These are phyloP conservation scores for Scaptomyza reducta DNA, from an alignment of 2,888 invertebrate species.

Conservation along the genomic window DNA sequence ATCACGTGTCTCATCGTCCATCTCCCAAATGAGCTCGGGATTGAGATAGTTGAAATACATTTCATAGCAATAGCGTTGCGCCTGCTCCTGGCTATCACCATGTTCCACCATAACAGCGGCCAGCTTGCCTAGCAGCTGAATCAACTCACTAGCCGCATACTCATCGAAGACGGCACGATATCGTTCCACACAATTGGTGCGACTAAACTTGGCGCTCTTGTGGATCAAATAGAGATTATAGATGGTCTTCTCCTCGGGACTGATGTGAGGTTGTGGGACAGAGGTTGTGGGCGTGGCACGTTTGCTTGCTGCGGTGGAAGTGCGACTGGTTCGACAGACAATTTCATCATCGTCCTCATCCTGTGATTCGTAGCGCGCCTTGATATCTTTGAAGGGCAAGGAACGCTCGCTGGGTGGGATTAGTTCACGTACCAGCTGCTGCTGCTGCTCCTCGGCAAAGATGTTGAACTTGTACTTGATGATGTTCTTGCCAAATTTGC, in stretches of 20 bases:
- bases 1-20: slow-evolving; percentile 83
- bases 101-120: slow-evolving; percentile 82
- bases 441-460: slow-evolving; percentile 83
- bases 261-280: slow-evolving; percentile 64
- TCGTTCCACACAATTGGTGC: slow-evolving; percentile 82
- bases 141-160: slow-evolving; percentile 82
- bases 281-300: slow-evolving; percentile 20
- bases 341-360: slow-evolving; percentile 73
- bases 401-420: slow-evolving; percentile 82
- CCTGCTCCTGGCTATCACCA: slow-evolving; percentile 79
- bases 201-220: slow-evolving; percentile 83
- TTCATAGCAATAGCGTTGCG: slow-evolving; percentile 82
- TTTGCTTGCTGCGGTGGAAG: slow-evolving; percentile 15
- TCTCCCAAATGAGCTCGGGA: slow-evolving; percentile 84
- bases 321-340: slow-evolving; percentile 69
- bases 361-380: slow-evolving; percentile 78
- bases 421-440: slow-evolving; percentile 81
- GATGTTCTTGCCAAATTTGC: slow-evolving; percentile 84
- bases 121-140: slow-evolving; percentile 80
- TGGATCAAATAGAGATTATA: slow-evolving; percentile 84
- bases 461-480: slow-evolving; percentile 84
- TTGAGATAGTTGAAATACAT: slow-evolving; percentile 84
- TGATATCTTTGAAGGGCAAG: slow-evolving; percentile 82
- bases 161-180: slow-evolving; percentile 83
- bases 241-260: slow-evolving; percentile 83